Evolutionary conservation across 1,140 invertebrate genomes (phyloP), one percentile per base, ranked within the genome.

Genomic region (Gonatopus flavifemur): DNA sequence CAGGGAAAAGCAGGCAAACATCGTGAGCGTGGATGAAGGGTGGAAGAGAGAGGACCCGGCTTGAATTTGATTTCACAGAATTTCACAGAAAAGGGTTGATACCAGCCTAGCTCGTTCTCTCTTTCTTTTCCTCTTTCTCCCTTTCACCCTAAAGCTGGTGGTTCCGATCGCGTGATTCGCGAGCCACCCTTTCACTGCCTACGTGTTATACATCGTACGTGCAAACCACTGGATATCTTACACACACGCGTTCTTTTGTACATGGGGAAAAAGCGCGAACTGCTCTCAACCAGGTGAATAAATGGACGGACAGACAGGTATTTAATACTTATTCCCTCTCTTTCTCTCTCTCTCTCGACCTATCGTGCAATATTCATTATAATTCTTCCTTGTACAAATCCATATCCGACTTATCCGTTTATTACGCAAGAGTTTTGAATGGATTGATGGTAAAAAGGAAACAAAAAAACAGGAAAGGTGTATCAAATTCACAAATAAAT

Each of bases 51-150:
- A 38, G 31, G 10, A 32, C 40, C 43, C 53, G 56, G 59, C 49
- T 66, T 61, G 69, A 74, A 76, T 76, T 70, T 68, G 72, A 74
- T 71, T 73, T 66, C 69, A 62, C 55, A 64, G 70, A 74, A 74
- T 71, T 73, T 66, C 69, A 62, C 55, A 64, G 70, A 74, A 75
- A 73, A 70, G 71, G 71, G 71, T 74, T 71, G 72, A 67, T 70
- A 65, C 38, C 49, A n/a, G 59, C 48, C n/a, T n/a, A n/a, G n/a
- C n/a, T n/a, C n/a, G n/a, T n/a, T n/a, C n/a, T n/a, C n/a, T n/a
- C n/a, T n/a, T n/a, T n/a, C n/a, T n/a, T n/a, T n/a, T n/a, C n/a
- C n/a, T n/a, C n/a, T n/a, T n/a, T n/a, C n/a, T n/a, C n/a, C n/a
- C n/a, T n/a, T 40, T 48, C 41, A 38, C 31, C 16, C 28, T 52